phyloP scores from a whole-genome alignment of 1,140 invertebrate species.

The Philotrypesis tridentata region DNA sequence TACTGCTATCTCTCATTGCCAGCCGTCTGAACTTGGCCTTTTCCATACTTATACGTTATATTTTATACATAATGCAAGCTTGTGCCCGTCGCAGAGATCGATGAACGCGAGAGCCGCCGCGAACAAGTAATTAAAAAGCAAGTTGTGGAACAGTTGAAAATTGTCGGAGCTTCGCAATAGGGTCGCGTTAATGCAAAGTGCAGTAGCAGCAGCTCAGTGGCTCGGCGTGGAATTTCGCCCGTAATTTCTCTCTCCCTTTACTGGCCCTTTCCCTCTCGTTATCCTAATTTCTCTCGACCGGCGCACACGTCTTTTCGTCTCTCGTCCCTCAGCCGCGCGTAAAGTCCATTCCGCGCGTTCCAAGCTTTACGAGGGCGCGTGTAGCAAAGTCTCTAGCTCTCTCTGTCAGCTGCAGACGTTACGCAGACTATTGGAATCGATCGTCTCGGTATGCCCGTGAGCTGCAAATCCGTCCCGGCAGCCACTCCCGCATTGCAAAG shows the following conservation, averaged over 20 bases:
- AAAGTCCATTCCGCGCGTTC: constrained; percentile 54
- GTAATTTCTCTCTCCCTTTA: constrained; percentile 4
- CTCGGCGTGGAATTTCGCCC: constrained; percentile 24
- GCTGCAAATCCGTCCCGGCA: constrained; percentile 47
- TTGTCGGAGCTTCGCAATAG: neutral
- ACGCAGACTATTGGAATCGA: constrained; percentile 34
- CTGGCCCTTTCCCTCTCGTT: constrained; percentile 19
- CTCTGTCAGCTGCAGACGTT: constrained; percentile 30
- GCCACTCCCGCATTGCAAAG: constrained; percentile 31
- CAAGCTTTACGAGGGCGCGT: constrained; percentile 51
- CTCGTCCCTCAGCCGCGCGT: constrained; percentile 11
- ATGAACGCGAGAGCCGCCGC: too few species aligned
- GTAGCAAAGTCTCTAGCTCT: constrained; percentile 17
- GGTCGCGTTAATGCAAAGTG: constrained; percentile 10
- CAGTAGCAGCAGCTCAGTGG: neutral
- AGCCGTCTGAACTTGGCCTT: neutral
- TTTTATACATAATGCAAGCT: too few species aligned
- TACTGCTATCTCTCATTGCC: neutral
- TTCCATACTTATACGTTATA: constrained; percentile 38
- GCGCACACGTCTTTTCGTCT: constrained; percentile 31
- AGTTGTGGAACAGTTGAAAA: neutral
- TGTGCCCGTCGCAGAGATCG: too few species aligned
- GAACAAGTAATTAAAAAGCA: neutral
- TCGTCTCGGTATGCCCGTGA: constrained; percentile 35
- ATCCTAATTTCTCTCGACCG: constrained; percentile 40